phyloP scores from a whole-genome alignment of 2,113 vertebrate genomes.

The Pelecanus crispus region DNA sequence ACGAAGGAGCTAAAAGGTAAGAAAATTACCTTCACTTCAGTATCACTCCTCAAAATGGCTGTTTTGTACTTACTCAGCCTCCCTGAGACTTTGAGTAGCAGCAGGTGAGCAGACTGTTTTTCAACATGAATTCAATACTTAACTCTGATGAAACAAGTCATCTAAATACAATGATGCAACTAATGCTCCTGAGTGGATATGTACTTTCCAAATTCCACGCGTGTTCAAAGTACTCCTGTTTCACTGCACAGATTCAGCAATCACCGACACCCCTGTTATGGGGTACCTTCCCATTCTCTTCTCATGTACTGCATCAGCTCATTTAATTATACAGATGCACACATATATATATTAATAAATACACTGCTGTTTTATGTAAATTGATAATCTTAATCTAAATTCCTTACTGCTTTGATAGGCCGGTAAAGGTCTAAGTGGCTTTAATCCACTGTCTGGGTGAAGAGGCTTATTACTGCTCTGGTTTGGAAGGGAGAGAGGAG shows the following conservation, averaged over 20 bases:
- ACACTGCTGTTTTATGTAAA: neutral
- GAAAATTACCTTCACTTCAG: neutral
- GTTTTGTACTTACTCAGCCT: neutral
- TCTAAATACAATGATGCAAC: conserved; percentile 17
- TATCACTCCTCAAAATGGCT: neutral
- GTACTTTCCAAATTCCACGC: neutral
- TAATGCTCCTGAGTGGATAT: neutral
- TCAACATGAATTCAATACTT: conserved; percentile 33
- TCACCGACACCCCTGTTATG: neutral
- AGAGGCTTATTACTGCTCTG: neutral
- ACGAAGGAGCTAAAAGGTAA: neutral
- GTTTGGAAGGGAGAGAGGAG: neutral
- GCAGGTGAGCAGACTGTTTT: conserved; percentile 27
- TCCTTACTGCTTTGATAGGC: neutral
- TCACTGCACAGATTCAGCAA: neutral
- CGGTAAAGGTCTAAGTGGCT: neutral
- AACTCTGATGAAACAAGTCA: conserved; percentile 30
- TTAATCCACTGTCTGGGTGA: neutral
- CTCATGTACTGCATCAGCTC: neutral
- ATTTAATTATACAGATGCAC: neutral
- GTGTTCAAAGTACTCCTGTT: neutral
- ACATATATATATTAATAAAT: neutral
- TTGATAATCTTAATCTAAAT: neutral
- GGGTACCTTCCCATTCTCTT: neutral
- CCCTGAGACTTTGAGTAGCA: neutral